These are phyloP conservation scores for Oenanthe melanoleuca DNA, from an alignment of 2,113 vertebrate genomes.

Conservation along the genomic window DNA sequence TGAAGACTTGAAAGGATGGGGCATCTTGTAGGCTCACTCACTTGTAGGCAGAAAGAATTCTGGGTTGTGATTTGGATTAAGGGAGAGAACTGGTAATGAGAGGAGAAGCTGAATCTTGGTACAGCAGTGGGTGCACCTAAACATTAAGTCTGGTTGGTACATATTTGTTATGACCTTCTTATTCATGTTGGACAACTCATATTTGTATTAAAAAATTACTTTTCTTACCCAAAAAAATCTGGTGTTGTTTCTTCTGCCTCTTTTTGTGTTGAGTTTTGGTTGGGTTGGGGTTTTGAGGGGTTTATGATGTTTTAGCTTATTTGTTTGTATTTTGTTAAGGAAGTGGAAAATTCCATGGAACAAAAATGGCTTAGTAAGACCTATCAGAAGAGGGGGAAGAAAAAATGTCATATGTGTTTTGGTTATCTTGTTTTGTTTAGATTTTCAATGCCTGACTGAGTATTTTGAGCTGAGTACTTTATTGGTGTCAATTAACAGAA, in stretches of 20 bases:
- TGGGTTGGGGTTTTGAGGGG: background rate
- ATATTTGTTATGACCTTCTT: background rate
- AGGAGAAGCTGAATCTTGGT: background rate
- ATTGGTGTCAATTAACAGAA: background rate
- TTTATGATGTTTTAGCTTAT: background rate
- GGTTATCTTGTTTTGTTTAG: background rate
- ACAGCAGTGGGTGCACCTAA: background rate
- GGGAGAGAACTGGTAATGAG: background rate
- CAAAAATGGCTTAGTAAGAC: background rate
- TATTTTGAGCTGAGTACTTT: background rate
- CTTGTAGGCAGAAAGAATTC: background rate
- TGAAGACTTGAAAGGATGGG: background rate
- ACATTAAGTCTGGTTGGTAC: background rate
- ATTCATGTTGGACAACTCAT: background rate
- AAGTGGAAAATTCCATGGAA: background rate
- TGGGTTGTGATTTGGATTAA: background rate
- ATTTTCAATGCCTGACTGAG: background rate
- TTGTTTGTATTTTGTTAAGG: background rate
- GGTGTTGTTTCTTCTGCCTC: background rate
- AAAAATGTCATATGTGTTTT: background rate
- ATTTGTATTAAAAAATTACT: background rate
- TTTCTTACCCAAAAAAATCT: background rate
- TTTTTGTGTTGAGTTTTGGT: background rate
- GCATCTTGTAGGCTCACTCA: background rate
- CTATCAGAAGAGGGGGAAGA: accelerated